Evolutionary conservation across 2,113 vertebrate species (phyloP).

Genomic region (Nothoprocta pentlandii): DNA sequence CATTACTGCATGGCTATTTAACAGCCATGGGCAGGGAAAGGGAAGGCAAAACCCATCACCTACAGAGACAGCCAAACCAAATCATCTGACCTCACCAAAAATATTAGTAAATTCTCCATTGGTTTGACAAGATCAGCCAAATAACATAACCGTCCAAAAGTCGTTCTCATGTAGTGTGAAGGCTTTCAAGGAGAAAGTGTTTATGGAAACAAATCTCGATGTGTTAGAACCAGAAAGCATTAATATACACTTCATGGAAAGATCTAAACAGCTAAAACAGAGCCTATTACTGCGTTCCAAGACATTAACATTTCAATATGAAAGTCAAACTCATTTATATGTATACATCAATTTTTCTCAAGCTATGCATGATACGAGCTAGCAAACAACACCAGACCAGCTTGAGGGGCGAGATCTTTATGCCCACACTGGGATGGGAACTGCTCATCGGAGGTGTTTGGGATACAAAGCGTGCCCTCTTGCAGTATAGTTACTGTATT

Average conservation of each 20-base stretch:
- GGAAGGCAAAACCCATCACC: too few relatives aligned
- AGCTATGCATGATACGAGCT: background rate
- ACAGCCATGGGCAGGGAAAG: too few relatives aligned
- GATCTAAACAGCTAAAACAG: background rate
- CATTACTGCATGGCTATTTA: too few relatives aligned
- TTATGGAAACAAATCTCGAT: background rate
- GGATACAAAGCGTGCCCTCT: background rate
- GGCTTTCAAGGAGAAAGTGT: background rate
- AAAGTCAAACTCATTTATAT: background rate
- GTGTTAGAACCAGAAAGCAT: background rate
- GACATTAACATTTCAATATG: background rate
- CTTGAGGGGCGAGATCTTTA: background rate
- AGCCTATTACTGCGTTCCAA: background rate
- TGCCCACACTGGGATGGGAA: background rate
- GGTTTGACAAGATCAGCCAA: too few relatives aligned
- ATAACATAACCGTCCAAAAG: background rate
- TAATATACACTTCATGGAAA: background rate
- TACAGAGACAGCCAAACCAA: too few relatives aligned
- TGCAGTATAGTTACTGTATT: background rate
- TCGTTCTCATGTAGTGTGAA: background rate
- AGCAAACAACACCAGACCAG: background rate
- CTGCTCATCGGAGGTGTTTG: background rate
- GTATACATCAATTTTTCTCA: background rate
- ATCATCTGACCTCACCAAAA: too few relatives aligned
- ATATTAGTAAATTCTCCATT: too few relatives aligned